Conservation (phyloP, 1,140 invertebrate species). For the Coenobita brevimanus region DNA sequence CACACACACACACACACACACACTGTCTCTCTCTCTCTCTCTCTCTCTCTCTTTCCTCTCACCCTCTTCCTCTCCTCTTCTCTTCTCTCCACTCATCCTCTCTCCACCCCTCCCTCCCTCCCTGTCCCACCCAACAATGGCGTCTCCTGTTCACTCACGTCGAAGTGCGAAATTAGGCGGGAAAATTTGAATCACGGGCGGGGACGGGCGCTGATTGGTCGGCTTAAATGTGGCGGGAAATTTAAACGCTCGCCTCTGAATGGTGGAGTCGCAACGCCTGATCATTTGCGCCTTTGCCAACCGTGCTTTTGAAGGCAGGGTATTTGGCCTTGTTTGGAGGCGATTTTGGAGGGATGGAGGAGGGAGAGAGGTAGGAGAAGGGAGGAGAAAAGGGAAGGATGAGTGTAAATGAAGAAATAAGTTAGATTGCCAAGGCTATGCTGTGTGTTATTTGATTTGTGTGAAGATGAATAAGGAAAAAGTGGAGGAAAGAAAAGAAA, state of each 20-base stretch:
- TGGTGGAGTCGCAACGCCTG: slow-evolving; percentile 73
- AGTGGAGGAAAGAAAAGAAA: too few species aligned
- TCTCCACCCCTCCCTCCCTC: neutral
- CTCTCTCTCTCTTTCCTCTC: too few species aligned
- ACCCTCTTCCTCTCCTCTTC: neutral
- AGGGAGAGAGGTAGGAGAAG: neutral
- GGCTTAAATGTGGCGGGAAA: slow-evolving; percentile 67
- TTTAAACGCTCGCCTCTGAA: slow-evolving; percentile 61
- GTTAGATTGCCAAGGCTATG: too few species aligned
- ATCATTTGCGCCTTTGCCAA: slow-evolving; percentile 71
- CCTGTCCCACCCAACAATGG: neutral
- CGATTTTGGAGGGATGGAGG: neutral
- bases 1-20: too few species aligned
- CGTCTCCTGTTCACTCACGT: slow-evolving; percentile 53
- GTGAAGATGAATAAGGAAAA: too few species aligned
- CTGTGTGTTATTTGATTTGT: too few species aligned
- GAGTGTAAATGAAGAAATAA: too few species aligned
- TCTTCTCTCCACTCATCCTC: too few species aligned
- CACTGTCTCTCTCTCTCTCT: too few species aligned
- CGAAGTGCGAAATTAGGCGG: slow-evolving; percentile 68
- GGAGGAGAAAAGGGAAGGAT: neutral
- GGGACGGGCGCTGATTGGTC: slow-evolving; percentile 60
- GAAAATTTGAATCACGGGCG: slow-evolving; percentile 56
- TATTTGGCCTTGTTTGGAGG: neutral
- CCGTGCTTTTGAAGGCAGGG: neutral